Evolutionary conservation across 2,113 vertebrate species (phyloP), one percentile per base, ranked within the genome.

Genomic region (Plecotus auritus): DNA sequence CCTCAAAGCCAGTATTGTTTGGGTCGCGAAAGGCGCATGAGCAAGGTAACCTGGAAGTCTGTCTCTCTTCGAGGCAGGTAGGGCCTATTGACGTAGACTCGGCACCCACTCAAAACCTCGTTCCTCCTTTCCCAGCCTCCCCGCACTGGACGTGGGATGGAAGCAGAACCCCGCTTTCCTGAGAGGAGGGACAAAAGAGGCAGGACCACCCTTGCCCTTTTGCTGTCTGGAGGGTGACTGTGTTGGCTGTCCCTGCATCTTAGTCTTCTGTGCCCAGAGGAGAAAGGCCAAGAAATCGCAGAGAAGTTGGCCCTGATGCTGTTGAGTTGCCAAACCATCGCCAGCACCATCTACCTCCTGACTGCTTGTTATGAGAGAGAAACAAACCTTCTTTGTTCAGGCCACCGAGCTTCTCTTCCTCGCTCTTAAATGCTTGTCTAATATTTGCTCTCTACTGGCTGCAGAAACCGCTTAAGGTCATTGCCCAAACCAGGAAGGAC

Each of bases 341-440:
- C 42, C 51, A 69, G 49, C 10, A 45, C 77, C 51, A 7, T n/a
- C 86, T 61, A n/a, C 86, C 61, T 94, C 83, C 93, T 86, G 90
- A 56, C 30, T 85, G 40, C 67, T 47, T 80, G 26, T 40, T 82
- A 40, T 77, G 42, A 13, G 78, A 73, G 37, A 85, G 47, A 82
- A 92, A 80, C 54, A 91, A 88, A 35, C 20, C 20, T 26, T 88
- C 64, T 95, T 91, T 95, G 72, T 91, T 83, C 37, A 73, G 70
- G 70, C 70, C 77, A 49, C 66, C 7, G 76, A 59, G 35, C 73
- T 69, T 72, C 81, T 76, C 17, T 73, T 85, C n/a, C 73, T 96
- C 56, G 30, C 47, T 90, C 47, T 13, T 54, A 49, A 61, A 12
- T 28, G 59, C 59, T 26, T 59, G 26, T 59, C 56, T 61, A 85